These are phyloP conservation scores for Cynocephalus volans DNA, from an alignment of 2,113 vertebrate species.

Conservation along the genomic window DNA sequence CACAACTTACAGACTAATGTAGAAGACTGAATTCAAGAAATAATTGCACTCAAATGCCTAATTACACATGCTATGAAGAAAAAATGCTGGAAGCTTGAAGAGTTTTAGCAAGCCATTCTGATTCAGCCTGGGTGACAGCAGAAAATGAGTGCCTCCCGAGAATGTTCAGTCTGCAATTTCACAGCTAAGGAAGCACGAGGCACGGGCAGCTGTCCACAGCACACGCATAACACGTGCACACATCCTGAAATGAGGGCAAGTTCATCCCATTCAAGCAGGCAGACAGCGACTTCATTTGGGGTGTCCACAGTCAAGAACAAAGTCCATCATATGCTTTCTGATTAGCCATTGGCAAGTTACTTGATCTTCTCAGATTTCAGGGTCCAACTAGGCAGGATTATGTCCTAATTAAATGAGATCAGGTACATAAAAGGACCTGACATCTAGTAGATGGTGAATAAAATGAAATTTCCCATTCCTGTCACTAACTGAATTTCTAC, in stretches of 20 bases:
- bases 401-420: background rate
- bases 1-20: background rate
- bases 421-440: background rate
- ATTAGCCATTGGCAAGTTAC: background rate
- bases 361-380: background rate
- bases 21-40: background rate
- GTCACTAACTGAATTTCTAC: background rate
- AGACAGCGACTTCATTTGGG: background rate
- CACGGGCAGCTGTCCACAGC: background rate
- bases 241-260: background rate
- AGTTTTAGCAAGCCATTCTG: background rate
- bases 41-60: background rate
- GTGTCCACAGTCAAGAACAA: background rate
- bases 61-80: background rate
- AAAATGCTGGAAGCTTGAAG: background rate
- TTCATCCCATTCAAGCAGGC: background rate
- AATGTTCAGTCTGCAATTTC: background rate
- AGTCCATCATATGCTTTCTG: background rate
- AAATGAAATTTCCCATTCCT: conserved; percentile 15
- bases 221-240: rapidly evolving
- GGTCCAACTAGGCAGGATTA: background rate
- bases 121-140: background rate
- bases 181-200: background rate
- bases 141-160: background rate
- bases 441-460: conserved; percentile 15